Evolutionary conservation across 2,113 vertebrate genomes (phyloP), one percentile per base, ranked within the genome.

Genomic region (Prochilodus magdalenae): DNA sequence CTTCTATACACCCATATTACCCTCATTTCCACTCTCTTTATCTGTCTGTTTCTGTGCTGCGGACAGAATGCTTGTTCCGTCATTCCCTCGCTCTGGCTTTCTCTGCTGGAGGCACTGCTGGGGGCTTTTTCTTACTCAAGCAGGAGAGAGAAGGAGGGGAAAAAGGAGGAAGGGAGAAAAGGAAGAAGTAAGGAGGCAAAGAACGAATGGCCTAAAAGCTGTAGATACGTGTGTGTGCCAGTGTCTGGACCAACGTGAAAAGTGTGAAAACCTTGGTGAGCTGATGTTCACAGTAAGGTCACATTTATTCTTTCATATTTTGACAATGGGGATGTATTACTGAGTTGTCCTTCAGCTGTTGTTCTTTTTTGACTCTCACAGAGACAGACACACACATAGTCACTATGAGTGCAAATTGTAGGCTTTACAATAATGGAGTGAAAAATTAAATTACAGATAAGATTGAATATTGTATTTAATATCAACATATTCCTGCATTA

Each of bases 21-120:
- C 66, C 66, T 24, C 36, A 12, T 44, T 44, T 40, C 66, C 12
- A 13, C 13, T 40, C 20, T 44, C 12, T 70, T n/a, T n/a, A 36
- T 40, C 33, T 44, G 66, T 47, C 53, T 57, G n/a, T 59, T 27
- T 57, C 30, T 40, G 76, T 36, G 65, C 49, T 53, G 67, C 15
- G 22, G 22, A 18, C 30, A 47, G 27, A 71, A 72, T 10, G 40
- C 16, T 15, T 10, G 12, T 47, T 53, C 14, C 30, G 27, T 20
- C 8, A 20, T 18, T 44, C 29, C 14, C 13, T 66, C n/a, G 6
- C 22, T 81, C 29, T 18, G 33, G 30, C 30, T 33, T 55, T 40
- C 71, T 74, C 29, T 66, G 71, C 79, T 81, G 49, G 7, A 33
- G 71, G 79, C 62, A 14, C 53, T 60, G 65, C 79, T 74, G 6